Evolutionary conservation across 2,888 invertebrate species (phyloP).

Genomic region (Oligia strigilis): DNA sequence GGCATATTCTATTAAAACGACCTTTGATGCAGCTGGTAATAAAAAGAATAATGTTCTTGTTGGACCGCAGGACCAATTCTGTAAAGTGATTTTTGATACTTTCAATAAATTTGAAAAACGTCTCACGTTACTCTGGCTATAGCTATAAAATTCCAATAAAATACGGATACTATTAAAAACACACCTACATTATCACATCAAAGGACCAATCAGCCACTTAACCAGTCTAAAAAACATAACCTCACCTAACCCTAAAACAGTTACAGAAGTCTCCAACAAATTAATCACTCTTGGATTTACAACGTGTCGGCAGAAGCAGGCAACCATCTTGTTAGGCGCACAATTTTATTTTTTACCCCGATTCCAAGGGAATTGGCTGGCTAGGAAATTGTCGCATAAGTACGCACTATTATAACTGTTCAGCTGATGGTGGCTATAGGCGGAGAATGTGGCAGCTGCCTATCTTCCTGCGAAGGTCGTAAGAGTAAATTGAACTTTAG

Average conservation of each 20-base stretch:
- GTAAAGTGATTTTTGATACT: constrained; percentile 21
- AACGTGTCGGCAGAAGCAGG: constrained; percentile 71
- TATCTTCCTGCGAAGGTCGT: constrained; percentile 37
- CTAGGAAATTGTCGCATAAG: constrained; percentile 61
- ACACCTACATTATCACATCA: constrained; percentile 32
- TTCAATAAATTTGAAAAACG: constrained; percentile 28
- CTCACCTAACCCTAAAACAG: constrained; percentile 51
- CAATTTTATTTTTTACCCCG: constrained; percentile 74
- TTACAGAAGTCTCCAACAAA: constrained; percentile 51
- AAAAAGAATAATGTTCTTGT: constrained; percentile 19
- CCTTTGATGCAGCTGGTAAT: constrained; percentile 11
- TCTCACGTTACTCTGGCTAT: constrained; percentile 21
- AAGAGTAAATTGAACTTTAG: constrained; percentile 53
- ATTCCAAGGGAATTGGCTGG: constrained; percentile 61
- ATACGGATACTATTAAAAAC: constrained; percentile 46
- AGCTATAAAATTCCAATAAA: constrained; percentile 47
- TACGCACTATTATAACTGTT: constrained; percentile 60
- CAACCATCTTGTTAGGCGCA: constrained; percentile 74
- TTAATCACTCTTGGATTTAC: constrained; percentile 73
- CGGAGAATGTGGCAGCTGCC: constrained; percentile 60
- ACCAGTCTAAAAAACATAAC: constrained; percentile 50
- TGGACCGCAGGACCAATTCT: constrained; percentile 14
- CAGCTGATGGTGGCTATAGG: constrained; percentile 37
- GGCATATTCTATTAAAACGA: background rate
- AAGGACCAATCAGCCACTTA: constrained; percentile 27